phyloP scores from a whole-genome alignment of 2,797 vertebrate genomes.

The Gambelia wislizenii region DNA sequence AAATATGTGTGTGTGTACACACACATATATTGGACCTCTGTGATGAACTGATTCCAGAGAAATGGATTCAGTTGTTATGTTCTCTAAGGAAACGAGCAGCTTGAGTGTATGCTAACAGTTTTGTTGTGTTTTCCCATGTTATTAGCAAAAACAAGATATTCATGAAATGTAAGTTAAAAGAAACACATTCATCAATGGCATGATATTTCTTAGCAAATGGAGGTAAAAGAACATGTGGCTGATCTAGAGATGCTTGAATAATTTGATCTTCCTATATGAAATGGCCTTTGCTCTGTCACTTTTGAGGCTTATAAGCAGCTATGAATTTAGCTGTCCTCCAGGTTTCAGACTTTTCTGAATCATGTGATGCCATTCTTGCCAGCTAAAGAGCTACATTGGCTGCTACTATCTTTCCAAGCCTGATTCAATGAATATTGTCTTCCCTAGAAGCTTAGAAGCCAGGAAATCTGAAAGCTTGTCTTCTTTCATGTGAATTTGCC shows the following conservation, averaged over 20 bases:
- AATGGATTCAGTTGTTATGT: background rate
- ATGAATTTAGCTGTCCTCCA: background rate
- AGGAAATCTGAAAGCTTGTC: background rate
- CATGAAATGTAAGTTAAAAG: conserved; percentile 14
- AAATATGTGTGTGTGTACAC: too few relatives aligned
- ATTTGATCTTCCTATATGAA: background rate
- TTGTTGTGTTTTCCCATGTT: conserved; percentile 21
- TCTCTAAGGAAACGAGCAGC: conserved; percentile 19
- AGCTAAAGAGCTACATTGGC: too few relatives aligned
- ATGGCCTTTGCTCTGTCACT: background rate
- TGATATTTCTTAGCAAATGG: background rate
- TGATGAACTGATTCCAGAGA: background rate
- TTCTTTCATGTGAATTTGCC: background rate
- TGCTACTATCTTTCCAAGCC: background rate
- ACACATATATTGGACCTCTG: background rate
- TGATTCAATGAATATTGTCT: background rate
- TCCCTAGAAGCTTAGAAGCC: too few relatives aligned
- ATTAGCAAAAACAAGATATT: conserved; percentile 23
- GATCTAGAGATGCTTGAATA: background rate
- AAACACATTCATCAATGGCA: background rate
- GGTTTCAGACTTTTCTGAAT: background rate
- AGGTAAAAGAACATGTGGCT: background rate
- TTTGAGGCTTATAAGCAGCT: too few relatives aligned
- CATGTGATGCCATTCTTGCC: background rate
- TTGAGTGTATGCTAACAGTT: conserved; percentile 41